phyloP scores from a whole-genome alignment of 2,113 vertebrate species.

The Phoxinus phoxinus region DNA sequence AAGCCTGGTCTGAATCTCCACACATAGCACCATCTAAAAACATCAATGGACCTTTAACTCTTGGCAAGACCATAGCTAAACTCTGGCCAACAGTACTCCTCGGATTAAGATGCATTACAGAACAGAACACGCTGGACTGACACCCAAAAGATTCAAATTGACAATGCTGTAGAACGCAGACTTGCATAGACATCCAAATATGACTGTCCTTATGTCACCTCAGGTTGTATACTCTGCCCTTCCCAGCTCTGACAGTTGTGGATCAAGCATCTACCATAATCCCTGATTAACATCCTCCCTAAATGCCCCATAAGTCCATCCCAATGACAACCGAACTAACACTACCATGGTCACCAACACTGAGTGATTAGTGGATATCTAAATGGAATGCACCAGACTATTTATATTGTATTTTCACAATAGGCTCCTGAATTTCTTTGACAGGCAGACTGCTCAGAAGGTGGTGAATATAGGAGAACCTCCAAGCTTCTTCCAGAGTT shows the following conservation, averaged over 20 bases:
- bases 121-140: not conserved
- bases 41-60: not conserved
- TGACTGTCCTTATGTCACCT: constrained; percentile 12
- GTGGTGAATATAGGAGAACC: not conserved
- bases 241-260: constrained; percentile 14
- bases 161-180: not conserved
- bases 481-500: not conserved
- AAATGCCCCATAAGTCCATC: constrained; percentile 20
- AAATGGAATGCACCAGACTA: constrained; percentile 19
- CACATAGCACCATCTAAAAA: not conserved
- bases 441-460: not conserved
- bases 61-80: constrained; percentile 11
- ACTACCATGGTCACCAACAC: not conserved
- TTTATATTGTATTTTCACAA: constrained; percentile 21
- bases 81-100: not conserved
- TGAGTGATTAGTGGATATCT: not conserved
- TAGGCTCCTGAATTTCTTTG: not conserved
- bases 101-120: not conserved
- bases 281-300: constrained; percentile 14
- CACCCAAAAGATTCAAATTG: not conserved
- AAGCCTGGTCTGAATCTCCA: not conserved
- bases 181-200: not conserved
- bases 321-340: constrained; percentile 22
- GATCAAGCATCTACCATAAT: constrained; percentile 34
- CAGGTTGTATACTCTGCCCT: constrained; percentile 7